Conservation (phyloP, 2,888 invertebrate genomes). For the Coleophora deauratella region DNA sequence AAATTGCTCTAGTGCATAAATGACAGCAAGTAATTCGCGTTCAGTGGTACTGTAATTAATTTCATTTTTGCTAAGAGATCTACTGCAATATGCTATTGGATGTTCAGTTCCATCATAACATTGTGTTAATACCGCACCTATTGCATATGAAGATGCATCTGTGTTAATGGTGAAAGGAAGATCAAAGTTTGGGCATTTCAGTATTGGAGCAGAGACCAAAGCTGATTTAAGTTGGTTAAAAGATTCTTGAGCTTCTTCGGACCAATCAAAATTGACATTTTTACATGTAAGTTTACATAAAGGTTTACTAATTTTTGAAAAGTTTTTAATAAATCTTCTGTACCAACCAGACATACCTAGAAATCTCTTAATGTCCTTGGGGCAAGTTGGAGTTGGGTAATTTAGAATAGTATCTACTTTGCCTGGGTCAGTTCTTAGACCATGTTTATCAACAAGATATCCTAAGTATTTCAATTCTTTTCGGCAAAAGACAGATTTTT, state of each 20-base stretch:
- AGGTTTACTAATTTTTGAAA: constrained; percentile 11
- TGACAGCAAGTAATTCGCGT: constrained; percentile 10
- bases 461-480: constrained; percentile 11
- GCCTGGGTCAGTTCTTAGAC: constrained; percentile 12
- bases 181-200: constrained; percentile 12
- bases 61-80: constrained; percentile 6
- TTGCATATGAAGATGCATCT: constrained; percentile 11
- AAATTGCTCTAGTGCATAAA: constrained; percentile 12
- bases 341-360: constrained; percentile 13
- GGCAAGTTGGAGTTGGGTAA: constrained; percentile 13
- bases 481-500: background rate
- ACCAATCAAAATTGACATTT: constrained; percentile 7
- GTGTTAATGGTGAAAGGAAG: constrained; percentile 12
- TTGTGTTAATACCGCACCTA: constrained; percentile 12
- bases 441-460: constrained; percentile 11
- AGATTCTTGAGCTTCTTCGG: constrained; percentile 9
- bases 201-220: constrained; percentile 10
- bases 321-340: constrained; percentile 14
- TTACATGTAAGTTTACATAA: constrained; percentile 6
- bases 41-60: constrained; percentile 8
- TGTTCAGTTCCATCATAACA: constrained; percentile 5
- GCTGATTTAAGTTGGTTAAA: constrained; percentile 11
- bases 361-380: constrained; percentile 14
- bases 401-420: constrained; percentile 15
- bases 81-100: constrained; percentile 10